Percentiles rank a stretch among this genome's conserved stretches.
phyloP scores from a whole-genome alignment of 2,113 vertebrate species.

The Pogona vitticeps region DNA sequence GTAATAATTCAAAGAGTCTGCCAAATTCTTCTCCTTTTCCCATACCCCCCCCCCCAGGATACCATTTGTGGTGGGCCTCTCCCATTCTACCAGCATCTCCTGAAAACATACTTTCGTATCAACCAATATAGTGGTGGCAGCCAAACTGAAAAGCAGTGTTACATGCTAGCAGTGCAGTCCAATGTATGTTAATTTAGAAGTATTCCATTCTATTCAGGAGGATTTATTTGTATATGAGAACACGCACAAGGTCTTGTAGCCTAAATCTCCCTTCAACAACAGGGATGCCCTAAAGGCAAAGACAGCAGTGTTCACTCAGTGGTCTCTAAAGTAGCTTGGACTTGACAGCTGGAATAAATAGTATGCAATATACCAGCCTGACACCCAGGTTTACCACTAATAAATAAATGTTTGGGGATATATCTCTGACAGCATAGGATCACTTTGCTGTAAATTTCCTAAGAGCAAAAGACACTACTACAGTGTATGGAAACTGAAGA shows the following conservation, averaged over 20 bases:
- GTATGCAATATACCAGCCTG: not conserved
- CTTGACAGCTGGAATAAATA: not conserved
- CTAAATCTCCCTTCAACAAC: not conserved
- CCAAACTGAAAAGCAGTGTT: not conserved
- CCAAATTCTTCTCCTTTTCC: not conserved
- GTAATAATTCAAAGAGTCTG: not conserved
- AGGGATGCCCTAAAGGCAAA: not conserved
- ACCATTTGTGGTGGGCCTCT: not conserved
- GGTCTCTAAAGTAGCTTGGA: not conserved
- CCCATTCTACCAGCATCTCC: not conserved
- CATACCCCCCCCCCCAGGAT: not conserved
- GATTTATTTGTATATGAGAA: not conserved
- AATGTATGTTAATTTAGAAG: not conserved
- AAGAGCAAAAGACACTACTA: not conserved
- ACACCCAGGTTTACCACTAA: not conserved
- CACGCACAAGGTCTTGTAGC: not conserved
- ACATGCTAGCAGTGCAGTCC: not conserved
- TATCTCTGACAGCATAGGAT: not conserved
- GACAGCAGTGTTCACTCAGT: not conserved
- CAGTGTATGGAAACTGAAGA: slow-evolving; percentile 12
- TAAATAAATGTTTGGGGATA: not conserved
- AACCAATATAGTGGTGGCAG: not conserved
- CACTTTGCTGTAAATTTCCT: not conserved
- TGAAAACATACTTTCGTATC: not conserved
- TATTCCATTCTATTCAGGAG: not conserved